Evolutionary conservation across 2,888 invertebrate species (phyloP).

Genomic region (Taphrorychus bicolor): DNA sequence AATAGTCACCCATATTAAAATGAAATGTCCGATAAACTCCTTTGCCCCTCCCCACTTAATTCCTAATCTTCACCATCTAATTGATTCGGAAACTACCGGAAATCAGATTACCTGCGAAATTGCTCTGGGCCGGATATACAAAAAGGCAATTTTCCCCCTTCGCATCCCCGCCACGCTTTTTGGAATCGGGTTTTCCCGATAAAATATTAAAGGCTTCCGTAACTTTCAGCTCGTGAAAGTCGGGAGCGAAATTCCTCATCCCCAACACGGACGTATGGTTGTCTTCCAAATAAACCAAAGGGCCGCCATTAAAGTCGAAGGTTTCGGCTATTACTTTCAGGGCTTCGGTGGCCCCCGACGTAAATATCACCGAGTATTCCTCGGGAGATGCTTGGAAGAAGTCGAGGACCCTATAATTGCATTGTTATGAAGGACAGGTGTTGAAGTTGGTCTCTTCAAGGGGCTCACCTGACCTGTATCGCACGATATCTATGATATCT

Average conservation of each 20-base stretch:
- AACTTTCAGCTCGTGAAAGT: constrained; percentile 66
- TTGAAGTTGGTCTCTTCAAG: too few species aligned
- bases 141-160: constrained; percentile 63
- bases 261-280: constrained; percentile 97
- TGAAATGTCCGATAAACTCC: too few species aligned
- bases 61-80: neutral
- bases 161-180: neutral
- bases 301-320: constrained; percentile 68
- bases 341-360: constrained; percentile 90
- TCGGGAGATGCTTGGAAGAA: constrained; percentile 83
- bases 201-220: constrained; percentile 62
- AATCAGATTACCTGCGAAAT: constrained; percentile 70
- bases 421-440: neutral
- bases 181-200: neutral
- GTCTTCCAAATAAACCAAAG: constrained; percentile 83
- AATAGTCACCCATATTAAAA: too few species aligned
- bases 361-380: constrained; percentile 89
- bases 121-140: constrained; percentile 91
- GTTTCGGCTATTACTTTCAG: constrained; percentile 84
- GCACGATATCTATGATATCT: constrained; percentile 83
- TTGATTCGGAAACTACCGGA: constrained; percentile 4
- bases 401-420: constrained; percentile 70
- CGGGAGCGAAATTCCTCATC: constrained; percentile 77
- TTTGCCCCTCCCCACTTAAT: neutral
- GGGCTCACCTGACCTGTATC: constrained; percentile 67